Base-by-base conservation (phyloP, 2,888 invertebrate genomes). In the Tetragonisca angustula region DNA sequence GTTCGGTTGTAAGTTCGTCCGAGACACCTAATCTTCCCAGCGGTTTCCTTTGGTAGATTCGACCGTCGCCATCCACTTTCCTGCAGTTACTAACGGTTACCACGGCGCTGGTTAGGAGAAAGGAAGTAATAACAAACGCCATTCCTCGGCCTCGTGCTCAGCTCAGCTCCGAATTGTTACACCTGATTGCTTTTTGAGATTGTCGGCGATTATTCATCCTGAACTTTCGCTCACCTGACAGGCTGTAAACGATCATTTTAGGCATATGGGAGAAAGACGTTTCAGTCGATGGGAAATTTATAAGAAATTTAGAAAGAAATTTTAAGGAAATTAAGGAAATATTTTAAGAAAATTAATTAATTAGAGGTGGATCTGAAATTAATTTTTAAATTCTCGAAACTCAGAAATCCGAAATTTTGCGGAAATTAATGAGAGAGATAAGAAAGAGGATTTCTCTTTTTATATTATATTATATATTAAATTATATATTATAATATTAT, bases 41-140 rank as follows among this genome's bases (percentile, higher is more conserved):
- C n/a, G 65, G 43, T 32, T 65, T n/a, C 36, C 65, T 65, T 21
- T 36, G 15, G 65, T 65, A 65, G 15, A n/a, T 65, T 65, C 65
- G 32, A 21, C 43, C 36, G 36, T 3, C n/a, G 43, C 65, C n/a
- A 65, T 43, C n/a, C n/a, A 65, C 65, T 65, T 65, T 65, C 65
- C 65, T 36, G 43, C 21, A 36, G 65, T 43, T 65, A 36, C 36
- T n/a, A 43, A 36, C n/a, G 43, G 36, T 65, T 21, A 43, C 65
- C 36, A 43, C 0, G 13, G 65, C 65, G n/a, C 36, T 43, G 43
- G 65, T 36, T 65, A n/a, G n/a, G 36, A 65, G 36, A n/a, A 65
- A 36, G n/a, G 17, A 65, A 65, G 32, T 65, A 36, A 43, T 21
- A n/a, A 36, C 65, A 65, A 13, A 65, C 43, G 65, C n/a, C 65